A percentile compares a stretch with the other conserved stretches of the same genome.
phyloP scores from a whole-genome alignment of 1,140 invertebrate genomes.

The Drosophila cardini region DNA sequence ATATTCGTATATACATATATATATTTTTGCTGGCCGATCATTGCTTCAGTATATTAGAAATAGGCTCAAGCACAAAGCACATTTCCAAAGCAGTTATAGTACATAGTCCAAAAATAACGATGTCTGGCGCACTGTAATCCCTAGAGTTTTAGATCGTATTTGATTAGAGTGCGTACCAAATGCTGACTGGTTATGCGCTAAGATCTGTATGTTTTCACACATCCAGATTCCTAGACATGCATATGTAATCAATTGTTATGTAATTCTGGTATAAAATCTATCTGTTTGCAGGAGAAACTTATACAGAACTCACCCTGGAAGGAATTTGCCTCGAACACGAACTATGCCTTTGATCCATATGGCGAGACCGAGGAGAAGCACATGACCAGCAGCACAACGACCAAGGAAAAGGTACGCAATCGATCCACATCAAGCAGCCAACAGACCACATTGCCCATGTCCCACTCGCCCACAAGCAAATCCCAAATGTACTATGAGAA shows the following conservation, averaged over 20 bases:
- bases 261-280: slow-evolving; percentile 4
- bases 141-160: slow-evolving; percentile 27
- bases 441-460: slow-evolving; percentile 83
- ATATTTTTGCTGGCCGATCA: slow-evolving; percentile 19
- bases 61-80: slow-evolving; percentile 59
- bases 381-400: slow-evolving; percentile 83
- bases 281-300: slow-evolving; percentile 89
- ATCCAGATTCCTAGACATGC: slow-evolving; percentile 5
- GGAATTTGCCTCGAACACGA: slow-evolving; percentile 93
- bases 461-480: slow-evolving; percentile 84
- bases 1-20: background rate
- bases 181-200: slow-evolving; percentile 79
- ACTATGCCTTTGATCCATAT: slow-evolving; percentile 94
- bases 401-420: slow-evolving; percentile 72
- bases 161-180: slow-evolving; percentile 55
- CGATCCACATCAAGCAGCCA: slow-evolving; percentile 70
- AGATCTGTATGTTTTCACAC: slow-evolving; percentile 7
- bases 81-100: slow-evolving; percentile 50
- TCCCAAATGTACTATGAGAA: slow-evolving; percentile 82
- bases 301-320: slow-evolving; percentile 94
- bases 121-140: slow-evolving; percentile 31
- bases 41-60: slow-evolving; percentile 17
- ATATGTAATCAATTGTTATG: background rate
- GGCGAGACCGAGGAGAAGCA: slow-evolving; percentile 90
- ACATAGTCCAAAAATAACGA: slow-evolving; percentile 26